Base-by-base conservation (phyloP, 2,888 invertebrate species). In the Megastigmus dorsalis region DNA sequence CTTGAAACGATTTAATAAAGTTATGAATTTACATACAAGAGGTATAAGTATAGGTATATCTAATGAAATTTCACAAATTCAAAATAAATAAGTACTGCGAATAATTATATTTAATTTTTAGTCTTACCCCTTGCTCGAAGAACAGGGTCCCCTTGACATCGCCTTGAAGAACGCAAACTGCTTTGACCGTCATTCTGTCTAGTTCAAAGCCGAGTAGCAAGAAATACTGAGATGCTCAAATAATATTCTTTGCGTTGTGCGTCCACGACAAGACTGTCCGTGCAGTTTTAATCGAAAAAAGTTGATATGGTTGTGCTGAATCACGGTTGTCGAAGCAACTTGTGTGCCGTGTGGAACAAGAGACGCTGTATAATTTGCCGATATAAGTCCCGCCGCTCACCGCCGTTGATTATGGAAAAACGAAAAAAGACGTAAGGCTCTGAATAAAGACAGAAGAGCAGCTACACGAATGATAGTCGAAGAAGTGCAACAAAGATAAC, bases 111-210 rank as follows among this genome's bases (percentile, higher is more conserved):
- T n/a, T n/a, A n/a, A n/a, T n/a, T n/a, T n/a, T n/a, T n/a, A n/a
- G n/a, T 36, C 59, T 79, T 63, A 79, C 79, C 43, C 90, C 89
- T 89, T 97, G 96, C 73, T 92, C 92, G 85, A 97, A 96, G 88
- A 89, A 92, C 72, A 97, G 89, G 7, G 94, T 95, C 78, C 97
- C 97, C 81, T 91, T 92, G 41, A 95, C 95, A 87, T 96, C 95
- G 26, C 96, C 96, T 78, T 93, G 93, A 79, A 97, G 90, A 81
- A 97, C 95, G 87, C 95, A 95, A 75, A 97, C 96, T 73, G 96
- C 97, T 91, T 94, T 95, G 23, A 88, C 81, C 69, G 88, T 83
- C 90, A 90, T 90, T 78, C 79, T 85, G 2, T 30, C 2, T 45
- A 5, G 23, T 5, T 13, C 28, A 26, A 26, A 36, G 26, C 18